These are phyloP conservation scores for Microdon myrmicae DNA, from an alignment of 2,888 invertebrate species.

Conservation along the genomic window DNA sequence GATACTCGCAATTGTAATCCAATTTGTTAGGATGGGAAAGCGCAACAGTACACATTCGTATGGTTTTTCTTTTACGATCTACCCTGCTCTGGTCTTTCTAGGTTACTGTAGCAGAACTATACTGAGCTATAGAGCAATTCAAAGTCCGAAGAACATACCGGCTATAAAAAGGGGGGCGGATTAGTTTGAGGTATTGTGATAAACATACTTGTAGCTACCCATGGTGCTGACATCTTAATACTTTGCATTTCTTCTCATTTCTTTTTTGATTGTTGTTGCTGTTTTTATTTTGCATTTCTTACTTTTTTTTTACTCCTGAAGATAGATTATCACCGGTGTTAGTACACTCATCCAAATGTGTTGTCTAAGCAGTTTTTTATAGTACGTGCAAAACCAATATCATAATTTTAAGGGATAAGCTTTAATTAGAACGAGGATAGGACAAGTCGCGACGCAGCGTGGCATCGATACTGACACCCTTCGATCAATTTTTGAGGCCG, in stretches of 20 bases:
- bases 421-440: constrained; percentile 29
- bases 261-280: no score
- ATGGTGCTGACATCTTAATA: no score
- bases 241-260: no score
- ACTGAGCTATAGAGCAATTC: constrained; percentile 1
- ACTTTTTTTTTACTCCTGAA: constrained; percentile 24
- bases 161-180: constrained; percentile 43
- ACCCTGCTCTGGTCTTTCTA: constrained; percentile 17
- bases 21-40: constrained; percentile 31
- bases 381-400: neutral
- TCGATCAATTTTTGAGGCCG: no score
- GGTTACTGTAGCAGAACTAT: constrained; percentile 33
- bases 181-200: no score
- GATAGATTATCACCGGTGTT: constrained; percentile 35
- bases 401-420: constrained; percentile 22
- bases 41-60: constrained; percentile 5
- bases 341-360: constrained; percentile 18
- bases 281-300: neutral
- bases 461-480: no score
- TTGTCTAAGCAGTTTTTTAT: constrained; percentile 5
- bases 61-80: constrained; percentile 1
- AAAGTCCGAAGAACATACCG: constrained; percentile 1
- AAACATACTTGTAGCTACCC: no score
- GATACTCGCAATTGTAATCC: constrained; percentile 38
- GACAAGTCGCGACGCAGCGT: neutral